Conservation (phyloP, 2,888 invertebrate genomes). For the Acronicta psi region DNA sequence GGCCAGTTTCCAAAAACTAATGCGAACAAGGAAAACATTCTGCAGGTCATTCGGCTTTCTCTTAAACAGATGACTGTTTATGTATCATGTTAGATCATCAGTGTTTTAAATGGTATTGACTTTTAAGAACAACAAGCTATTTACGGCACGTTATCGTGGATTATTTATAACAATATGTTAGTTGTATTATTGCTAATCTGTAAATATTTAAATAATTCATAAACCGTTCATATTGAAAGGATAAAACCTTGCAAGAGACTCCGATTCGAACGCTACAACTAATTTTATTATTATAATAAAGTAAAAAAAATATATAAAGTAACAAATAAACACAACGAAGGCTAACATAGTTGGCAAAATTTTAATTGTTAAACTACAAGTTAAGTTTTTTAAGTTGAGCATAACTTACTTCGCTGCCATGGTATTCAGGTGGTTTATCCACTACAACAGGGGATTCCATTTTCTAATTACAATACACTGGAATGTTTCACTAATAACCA, state of each 20-base stretch:
- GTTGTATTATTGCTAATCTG: too few species aligned
- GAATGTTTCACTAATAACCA: slow-evolving; percentile 79
- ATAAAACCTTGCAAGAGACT: too few species aligned
- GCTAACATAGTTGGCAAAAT: neutral
- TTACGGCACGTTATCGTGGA: neutral
- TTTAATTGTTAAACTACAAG: neutral
- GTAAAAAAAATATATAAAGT: too few species aligned
- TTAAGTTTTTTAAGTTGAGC: neutral
- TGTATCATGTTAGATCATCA: slow-evolving; percentile 27
- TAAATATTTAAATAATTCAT: too few species aligned
- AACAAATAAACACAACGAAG: too few species aligned
- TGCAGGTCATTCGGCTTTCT: slow-evolving; percentile 52
- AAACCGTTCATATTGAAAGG: too few species aligned
- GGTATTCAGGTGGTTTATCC: slow-evolving; percentile 90
- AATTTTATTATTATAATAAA: too few species aligned
- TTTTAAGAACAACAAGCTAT: neutral
- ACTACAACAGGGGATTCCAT: slow-evolving; percentile 91
- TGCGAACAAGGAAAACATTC: slow-evolving; percentile 58
- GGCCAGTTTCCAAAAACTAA: slow-evolving; percentile 64
- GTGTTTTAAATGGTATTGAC: slow-evolving; percentile 10
- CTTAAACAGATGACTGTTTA: slow-evolving; percentile 12
- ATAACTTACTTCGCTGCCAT: slow-evolving; percentile 87
- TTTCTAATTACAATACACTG: slow-evolving; percentile 71
- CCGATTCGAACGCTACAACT: too few species aligned
- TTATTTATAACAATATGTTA: neutral